These are phyloP conservation scores for Pygoscelis adeliae DNA, from an alignment of 2,113 vertebrate species.

Conservation along the genomic window DNA sequence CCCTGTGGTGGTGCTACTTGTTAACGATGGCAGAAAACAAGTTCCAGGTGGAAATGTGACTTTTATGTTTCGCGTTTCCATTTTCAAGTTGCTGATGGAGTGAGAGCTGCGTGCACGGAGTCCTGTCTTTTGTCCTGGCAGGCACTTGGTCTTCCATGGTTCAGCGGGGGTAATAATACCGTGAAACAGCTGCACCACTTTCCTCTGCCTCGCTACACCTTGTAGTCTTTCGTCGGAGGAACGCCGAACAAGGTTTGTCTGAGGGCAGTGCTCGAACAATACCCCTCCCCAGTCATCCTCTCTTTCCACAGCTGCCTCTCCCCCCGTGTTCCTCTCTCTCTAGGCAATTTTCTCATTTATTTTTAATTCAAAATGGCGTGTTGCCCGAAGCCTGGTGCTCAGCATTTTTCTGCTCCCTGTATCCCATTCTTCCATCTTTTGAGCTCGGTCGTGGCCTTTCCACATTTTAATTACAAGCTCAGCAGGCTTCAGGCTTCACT, in stretches of 20 bases:
- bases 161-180: background rate
- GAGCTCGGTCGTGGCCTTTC: background rate
- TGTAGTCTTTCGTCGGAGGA: background rate
- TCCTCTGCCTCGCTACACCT: background rate
- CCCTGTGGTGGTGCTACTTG: background rate
- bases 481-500: background rate
- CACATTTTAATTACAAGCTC: background rate
- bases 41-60: background rate
- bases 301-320: background rate
- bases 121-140: background rate
- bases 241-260: background rate
- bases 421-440: conserved; percentile 13
- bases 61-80: background rate
- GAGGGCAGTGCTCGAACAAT: background rate
- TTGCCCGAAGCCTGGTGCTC: background rate
- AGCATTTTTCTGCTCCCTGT: conserved; percentile 11
- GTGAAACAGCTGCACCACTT: background rate
- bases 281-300: background rate
- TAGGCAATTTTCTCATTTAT: conserved; percentile 33
- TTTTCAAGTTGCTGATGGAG: background rate
- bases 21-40: background rate
- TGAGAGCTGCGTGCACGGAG: background rate
- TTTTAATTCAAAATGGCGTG: conserved; percentile 8
- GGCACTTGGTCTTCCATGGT: background rate
- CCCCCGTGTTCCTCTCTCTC: background rate